Conservation (phyloP, 2,797 vertebrate species). For the Darevskia nairensis region DNA sequence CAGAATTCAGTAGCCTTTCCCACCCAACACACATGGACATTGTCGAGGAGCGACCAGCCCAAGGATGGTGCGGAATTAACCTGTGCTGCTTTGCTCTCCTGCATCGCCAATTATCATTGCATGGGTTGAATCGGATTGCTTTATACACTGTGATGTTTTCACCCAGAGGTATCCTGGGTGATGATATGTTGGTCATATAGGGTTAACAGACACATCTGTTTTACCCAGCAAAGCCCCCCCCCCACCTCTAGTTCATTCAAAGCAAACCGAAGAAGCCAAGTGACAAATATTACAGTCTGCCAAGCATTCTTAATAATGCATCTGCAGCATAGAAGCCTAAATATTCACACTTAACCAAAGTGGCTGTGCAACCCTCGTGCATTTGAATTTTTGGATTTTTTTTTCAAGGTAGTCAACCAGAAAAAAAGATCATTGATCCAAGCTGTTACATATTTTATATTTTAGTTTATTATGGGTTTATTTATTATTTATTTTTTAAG, state of each 20-base stretch:
- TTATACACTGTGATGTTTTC: not conserved
- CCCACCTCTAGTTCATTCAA: not conserved
- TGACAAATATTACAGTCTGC: not conserved
- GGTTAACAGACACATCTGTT: not conserved
- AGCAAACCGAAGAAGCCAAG: not conserved
- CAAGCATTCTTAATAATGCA: constrained; percentile 3
- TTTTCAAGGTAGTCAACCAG: not conserved
- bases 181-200: not conserved
- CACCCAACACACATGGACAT: not conserved
- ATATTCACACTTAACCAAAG: not conserved
- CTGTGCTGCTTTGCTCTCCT: not conserved
- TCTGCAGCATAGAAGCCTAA: not conserved
- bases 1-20: not conserved
- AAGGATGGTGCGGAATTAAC: not conserved
- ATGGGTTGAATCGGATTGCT: not conserved
- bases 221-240: not conserved
- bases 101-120: not conserved
- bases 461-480: not conserved
- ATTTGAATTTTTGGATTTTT: not conserved
- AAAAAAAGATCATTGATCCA: not conserved
- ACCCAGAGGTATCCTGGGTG: not conserved
- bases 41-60: not conserved
- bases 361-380: not conserved
- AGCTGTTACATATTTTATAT: not conserved
- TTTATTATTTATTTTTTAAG: not conserved